These are phyloP conservation scores for Falco cherrug DNA, from an alignment of 2,797 vertebrate genomes.

Conservation along the genomic window DNA sequence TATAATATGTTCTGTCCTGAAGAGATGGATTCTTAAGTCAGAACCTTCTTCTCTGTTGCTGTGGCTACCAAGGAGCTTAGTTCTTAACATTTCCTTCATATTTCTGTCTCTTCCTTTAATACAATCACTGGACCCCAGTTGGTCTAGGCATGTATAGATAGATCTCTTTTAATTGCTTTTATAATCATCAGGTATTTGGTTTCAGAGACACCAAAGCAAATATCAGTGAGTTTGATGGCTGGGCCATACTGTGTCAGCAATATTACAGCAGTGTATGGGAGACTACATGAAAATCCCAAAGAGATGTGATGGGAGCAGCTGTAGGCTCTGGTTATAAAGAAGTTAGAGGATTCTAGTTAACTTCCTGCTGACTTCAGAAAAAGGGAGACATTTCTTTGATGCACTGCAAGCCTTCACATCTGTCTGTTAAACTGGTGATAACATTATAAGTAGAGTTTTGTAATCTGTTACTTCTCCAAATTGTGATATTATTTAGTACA, in stretches of 20 bases:
- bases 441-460: neutral
- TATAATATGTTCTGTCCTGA: neutral
- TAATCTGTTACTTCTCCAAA: neutral
- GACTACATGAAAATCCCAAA: neutral
- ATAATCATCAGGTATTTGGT: neutral
- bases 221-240: neutral
- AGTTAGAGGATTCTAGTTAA: neutral
- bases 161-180: neutral
- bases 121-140: neutral
- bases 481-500: neutral
- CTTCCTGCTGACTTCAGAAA: neutral
- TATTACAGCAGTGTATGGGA: neutral
- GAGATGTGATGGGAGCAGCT: neutral
- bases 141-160: neutral
- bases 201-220: neutral
- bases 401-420: neutral
- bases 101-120: neutral
- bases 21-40: neutral
- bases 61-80: neutral
- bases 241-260: neutral
- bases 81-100: neutral
- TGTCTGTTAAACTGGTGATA: neutral
- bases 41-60: neutral
- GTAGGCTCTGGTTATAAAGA: neutral
- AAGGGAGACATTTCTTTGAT: neutral